These are phyloP conservation scores for Etheostoma cragini DNA, from an alignment of 2,113 vertebrate genomes.

Conservation along the genomic window DNA sequence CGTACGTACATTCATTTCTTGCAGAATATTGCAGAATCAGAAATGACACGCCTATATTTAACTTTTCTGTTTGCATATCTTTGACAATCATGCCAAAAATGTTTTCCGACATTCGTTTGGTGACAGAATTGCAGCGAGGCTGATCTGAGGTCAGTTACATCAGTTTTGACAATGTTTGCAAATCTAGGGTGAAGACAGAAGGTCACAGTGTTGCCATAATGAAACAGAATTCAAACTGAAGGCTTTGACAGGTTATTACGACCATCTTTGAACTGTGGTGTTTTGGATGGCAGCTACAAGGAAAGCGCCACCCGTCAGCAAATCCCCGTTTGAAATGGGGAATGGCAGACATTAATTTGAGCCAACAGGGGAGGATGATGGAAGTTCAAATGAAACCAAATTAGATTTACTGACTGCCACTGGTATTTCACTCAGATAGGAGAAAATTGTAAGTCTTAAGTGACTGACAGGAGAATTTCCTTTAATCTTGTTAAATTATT, in stretches of 20 bases:
- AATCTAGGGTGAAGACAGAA: constrained; percentile 16
- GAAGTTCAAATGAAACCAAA: constrained; percentile 47
- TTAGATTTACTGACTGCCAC: constrained; percentile 3
- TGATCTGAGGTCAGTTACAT: constrained; percentile 27
- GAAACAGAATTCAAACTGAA: constrained; percentile 43
- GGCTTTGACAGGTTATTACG: constrained; percentile 55
- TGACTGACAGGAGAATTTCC: neutral
- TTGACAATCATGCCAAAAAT: neutral
- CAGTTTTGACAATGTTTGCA: constrained; percentile 10
- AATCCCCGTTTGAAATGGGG: constrained; percentile 28
- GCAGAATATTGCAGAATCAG: neutral
- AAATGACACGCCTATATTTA: neutral
- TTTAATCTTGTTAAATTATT: constrained; percentile 43
- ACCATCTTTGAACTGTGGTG: constrained; percentile 50
- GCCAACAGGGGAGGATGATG: constrained; percentile 36
- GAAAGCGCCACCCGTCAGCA: constrained; percentile 37
- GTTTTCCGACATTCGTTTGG: neutral
- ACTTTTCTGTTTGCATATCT: neutral
- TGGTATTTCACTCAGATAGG: constrained; percentile 4
- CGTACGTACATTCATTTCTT: constrained; percentile 50
- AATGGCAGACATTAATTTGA: constrained; percentile 48
- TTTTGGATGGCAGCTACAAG: constrained; percentile 39
- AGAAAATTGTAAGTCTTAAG: constrained; percentile 5
- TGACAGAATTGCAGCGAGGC: neutral
- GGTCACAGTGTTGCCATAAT: constrained; percentile 11